These are phyloP conservation scores for Drosophila pectinifera DNA, from an alignment of 1,140 invertebrate genomes.

Conservation along the genomic window DNA sequence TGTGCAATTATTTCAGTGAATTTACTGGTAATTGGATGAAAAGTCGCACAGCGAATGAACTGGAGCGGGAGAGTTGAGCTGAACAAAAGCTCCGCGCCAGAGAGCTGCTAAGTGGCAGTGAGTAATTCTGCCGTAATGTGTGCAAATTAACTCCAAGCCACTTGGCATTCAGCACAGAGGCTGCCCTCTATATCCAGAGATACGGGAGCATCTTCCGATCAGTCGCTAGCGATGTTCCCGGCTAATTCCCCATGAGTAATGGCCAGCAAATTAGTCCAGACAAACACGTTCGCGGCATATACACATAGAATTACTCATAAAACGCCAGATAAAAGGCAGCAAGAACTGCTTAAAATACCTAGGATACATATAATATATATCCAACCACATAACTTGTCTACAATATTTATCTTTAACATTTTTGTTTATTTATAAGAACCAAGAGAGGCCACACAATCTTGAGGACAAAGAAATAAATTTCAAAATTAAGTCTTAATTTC, in stretches of 20 bases:
- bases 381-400: constrained; percentile 14
- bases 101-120: constrained; percentile 29
- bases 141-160: constrained; percentile 21
- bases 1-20: constrained; percentile 72
- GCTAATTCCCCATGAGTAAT: constrained; percentile 45
- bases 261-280: constrained; percentile 33
- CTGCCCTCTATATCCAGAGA: constrained; percentile 5
- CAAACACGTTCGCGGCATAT: constrained; percentile 21
- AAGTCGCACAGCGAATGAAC: constrained; percentile 5
- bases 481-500: constrained; percentile 12
- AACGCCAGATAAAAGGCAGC: constrained; percentile 8
- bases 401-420: constrained; percentile 12
- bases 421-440: constrained; percentile 37
- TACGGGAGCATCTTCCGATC: constrained; percentile 14
- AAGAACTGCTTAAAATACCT: constrained; percentile 26
- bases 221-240: constrained; percentile 10
- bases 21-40: constrained; percentile 63
- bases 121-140: constrained; percentile 28
- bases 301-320: constrained; percentile 45
- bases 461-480: constrained; percentile 67
- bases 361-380: constrained; percentile 11
- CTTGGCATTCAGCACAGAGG: too few species aligned
- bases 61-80: constrained; percentile 9
- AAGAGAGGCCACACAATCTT: constrained; percentile 19
- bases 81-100: constrained; percentile 18